These are phyloP conservation scores for Trogon melanurus DNA, from an alignment of 2,113 vertebrate genomes.

Conservation along the genomic window DNA sequence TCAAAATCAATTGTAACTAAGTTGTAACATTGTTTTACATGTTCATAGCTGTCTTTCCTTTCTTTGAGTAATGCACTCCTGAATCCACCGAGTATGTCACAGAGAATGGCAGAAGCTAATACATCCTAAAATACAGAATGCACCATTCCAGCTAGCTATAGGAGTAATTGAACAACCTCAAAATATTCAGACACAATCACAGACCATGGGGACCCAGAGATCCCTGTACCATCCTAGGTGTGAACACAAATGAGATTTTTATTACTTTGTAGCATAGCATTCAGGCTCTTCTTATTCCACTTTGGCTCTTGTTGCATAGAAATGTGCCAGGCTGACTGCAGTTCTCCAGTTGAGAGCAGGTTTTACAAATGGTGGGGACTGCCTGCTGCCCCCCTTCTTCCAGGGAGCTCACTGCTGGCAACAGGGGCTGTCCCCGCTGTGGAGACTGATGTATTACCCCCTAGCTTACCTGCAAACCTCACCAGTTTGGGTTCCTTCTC, in stretches of 20 bases:
- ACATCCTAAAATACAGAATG: not conserved
- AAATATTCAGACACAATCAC: not conserved
- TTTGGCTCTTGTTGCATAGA: not conserved
- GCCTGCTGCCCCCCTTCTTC: not conserved
- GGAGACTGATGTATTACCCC: not conserved
- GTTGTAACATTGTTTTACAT: not conserved
- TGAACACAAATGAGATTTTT: not conserved
- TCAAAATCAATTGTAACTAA: not conserved
- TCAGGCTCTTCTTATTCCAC: not conserved
- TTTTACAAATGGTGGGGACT: not conserved
- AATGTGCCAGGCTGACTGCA: not conserved
- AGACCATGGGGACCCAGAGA: not conserved
- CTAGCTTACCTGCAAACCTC: not conserved
- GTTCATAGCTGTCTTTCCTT: not conserved
- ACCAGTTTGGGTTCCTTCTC: not conserved
- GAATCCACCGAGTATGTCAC: not conserved
- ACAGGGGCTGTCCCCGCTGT: rapidly evolving
- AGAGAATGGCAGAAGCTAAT: not conserved
- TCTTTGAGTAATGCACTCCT: not conserved
- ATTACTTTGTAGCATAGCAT: not conserved
- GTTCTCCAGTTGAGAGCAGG: not conserved
- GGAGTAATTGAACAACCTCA: not conserved
- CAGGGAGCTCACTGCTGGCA: not conserved
- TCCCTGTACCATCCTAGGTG: not conserved
- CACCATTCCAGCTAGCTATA: not conserved